These are phyloP conservation scores for Calliphora vicina DNA, from an alignment of 1,140 invertebrate species.

Conservation along the genomic window DNA sequence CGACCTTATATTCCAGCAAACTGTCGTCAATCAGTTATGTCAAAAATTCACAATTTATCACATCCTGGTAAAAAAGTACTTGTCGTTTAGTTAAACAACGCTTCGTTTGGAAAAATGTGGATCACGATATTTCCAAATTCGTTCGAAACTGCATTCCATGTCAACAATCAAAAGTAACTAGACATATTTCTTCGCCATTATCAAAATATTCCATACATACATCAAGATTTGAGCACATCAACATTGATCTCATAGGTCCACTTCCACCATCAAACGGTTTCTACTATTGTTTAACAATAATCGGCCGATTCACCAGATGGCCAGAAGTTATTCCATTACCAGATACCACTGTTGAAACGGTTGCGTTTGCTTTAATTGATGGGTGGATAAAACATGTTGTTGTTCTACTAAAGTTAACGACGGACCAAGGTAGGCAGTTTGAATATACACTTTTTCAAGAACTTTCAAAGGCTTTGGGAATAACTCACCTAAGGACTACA, in stretches of 20 bases:
- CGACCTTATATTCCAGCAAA: neutral
- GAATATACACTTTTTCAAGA: neutral
- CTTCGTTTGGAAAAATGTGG: neutral
- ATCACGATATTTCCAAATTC: neutral
- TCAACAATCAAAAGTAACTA: neutral
- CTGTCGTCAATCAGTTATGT: neutral
- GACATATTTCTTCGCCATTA: neutral
- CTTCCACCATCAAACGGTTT: neutral
- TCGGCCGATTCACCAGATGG: neutral
- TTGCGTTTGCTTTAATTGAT: slow-evolving; percentile 41
- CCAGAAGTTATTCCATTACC: neutral
- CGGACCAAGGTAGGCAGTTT: slow-evolving; percentile 56
- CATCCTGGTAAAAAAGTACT: neutral
- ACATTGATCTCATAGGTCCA: neutral
- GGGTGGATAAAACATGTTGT: neutral
- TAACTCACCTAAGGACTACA: neutral
- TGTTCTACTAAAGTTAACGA: slow-evolving; percentile 45
- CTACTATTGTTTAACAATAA: neutral
- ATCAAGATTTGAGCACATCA: neutral
- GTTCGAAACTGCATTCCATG: neutral
- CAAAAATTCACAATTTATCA: neutral
- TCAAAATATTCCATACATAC: neutral
- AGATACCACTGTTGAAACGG: neutral
- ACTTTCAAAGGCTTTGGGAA: neutral
- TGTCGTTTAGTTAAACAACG: neutral